These are phyloP conservation scores for Smutsia temminckii DNA, from an alignment of 2,797 vertebrate genomes.

Conservation along the genomic window DNA sequence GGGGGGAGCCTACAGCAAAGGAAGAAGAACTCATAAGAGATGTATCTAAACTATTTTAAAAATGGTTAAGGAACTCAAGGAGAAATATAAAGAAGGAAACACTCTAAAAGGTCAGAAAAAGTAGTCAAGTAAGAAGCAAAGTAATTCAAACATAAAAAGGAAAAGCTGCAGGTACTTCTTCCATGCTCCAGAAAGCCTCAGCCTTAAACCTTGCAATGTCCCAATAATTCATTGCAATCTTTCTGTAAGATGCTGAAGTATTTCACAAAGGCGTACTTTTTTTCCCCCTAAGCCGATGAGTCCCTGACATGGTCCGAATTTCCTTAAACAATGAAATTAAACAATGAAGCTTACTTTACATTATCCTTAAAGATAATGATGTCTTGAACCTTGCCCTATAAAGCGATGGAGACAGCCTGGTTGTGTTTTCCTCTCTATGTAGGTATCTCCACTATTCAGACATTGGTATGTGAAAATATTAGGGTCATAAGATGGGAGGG, in stretches of 20 bases:
- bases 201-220: conserved; percentile 56
- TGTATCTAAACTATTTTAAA: conserved; percentile 55
- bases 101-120: conserved; percentile 74
- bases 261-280: conserved; percentile 13
- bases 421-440: background rate
- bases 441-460: background rate
- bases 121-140: conserved; percentile 78
- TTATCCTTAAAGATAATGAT: conserved; percentile 36
- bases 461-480: background rate
- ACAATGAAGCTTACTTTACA: background rate
- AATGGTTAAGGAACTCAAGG: conserved; percentile 69
- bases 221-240: conserved; percentile 53
- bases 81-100: conserved; percentile 65
- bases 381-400: background rate
- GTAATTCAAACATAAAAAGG: conserved; percentile 77
- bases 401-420: background rate
- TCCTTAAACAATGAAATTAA: conserved; percentile 33
- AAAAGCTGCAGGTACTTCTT: conserved; percentile 34
- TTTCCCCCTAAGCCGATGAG: background rate
- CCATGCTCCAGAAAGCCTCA: conserved; percentile 70
- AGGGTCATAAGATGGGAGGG: background rate
- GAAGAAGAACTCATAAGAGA: background rate
- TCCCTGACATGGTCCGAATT: conserved; percentile 4
- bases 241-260: conserved; percentile 1
- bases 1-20: background rate